Evolutionary conservation across 23 tunicate genomes (phyloP).

Genomic region (Ascidia mentula): DNA sequence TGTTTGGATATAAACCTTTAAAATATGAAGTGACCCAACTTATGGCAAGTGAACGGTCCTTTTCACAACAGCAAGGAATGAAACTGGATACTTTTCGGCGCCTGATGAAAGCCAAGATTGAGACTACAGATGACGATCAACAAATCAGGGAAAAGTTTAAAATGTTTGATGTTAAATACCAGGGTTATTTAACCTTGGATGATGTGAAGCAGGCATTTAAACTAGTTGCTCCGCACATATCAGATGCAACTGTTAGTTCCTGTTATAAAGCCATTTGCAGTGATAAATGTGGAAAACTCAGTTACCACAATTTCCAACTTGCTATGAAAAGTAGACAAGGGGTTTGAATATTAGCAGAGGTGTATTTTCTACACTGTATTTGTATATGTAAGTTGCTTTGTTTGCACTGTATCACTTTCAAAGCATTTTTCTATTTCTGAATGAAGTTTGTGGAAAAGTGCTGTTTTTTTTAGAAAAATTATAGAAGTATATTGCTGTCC

Average conservation of each 20-base stretch:
- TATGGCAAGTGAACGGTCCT: neutral
- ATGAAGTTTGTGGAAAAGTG: too few relatives aligned
- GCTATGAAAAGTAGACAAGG: conserved; percentile 46
- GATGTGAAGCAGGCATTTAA: conserved; percentile 67
- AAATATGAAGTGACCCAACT: conserved; percentile 75
- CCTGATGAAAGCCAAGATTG: conserved; percentile 24
- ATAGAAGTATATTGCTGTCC: too few relatives aligned
- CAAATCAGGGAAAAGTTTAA: conserved; percentile 61
- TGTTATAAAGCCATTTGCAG: conserved; percentile 49
- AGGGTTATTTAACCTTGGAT: conserved; percentile 68
- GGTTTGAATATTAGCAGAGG: too few relatives aligned
- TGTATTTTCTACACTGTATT: too few relatives aligned
- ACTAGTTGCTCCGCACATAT: conserved; percentile 51
- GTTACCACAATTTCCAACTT: conserved; percentile 70
- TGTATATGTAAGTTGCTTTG: too few relatives aligned
- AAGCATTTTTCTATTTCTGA: too few relatives aligned
- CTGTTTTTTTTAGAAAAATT: too few relatives aligned
- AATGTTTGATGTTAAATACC: conserved; percentile 61
- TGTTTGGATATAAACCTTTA: conserved; percentile 92
- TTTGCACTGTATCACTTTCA: too few relatives aligned
- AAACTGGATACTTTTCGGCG: conserved; percentile 35
- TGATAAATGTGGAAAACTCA: conserved; percentile 45
- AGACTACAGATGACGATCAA: conserved; percentile 23
- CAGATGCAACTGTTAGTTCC: conserved; percentile 40
- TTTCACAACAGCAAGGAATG: conserved; percentile 16